Base-by-base conservation (phyloP, 2,888 invertebrate genomes). In the Heliconius erato region DNA sequence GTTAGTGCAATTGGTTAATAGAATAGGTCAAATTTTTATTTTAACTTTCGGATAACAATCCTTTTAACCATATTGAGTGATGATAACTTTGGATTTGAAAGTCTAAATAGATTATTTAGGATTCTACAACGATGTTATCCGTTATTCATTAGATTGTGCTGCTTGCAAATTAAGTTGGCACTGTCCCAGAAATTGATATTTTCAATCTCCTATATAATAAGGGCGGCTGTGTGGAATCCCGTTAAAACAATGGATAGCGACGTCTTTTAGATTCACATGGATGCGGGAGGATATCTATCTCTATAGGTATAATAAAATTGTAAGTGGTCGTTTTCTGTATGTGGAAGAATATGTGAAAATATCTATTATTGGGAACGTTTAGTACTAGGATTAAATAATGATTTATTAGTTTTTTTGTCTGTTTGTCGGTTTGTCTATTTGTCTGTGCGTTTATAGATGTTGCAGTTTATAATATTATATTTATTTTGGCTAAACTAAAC, bases 101-200 rank as follows among this genome's bases (percentile, higher is more conserved):
- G 79, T 65, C 77, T 84, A 83, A 83, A 85, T 81, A 80, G 78
- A 84, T 85, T 85, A 84, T 84, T 82, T 82, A 82, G 83, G 82
- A 81, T 72, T 81, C 78, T 82, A 85, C 83, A 85, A 84, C 80
- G 85, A 84, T 83, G 84, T 84, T 84, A 84, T 86, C 83, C 89
- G 88, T 89, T 88, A 88, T 90, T 88, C 88, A 86, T 86, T 87
- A 86, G 86, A 84, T 84, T 86, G 83, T 87, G 84, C 84, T 82
- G 87, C 85, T 85, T 86, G 86, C 85, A 87, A 87, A 87, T 87
- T 83, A 86, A 86, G 85, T 87, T 87, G 86, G 87, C 87, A 83
- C 71, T 85, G 83, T 82, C 83, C 87, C 87, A 87, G 84, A 84
- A 86, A 84, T 87, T 83, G 84, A 86, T 84, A 85, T 86, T 86